Base-by-base conservation (phyloP, 2,113 vertebrate species). In the Genyomyrus donnyi region DNA sequence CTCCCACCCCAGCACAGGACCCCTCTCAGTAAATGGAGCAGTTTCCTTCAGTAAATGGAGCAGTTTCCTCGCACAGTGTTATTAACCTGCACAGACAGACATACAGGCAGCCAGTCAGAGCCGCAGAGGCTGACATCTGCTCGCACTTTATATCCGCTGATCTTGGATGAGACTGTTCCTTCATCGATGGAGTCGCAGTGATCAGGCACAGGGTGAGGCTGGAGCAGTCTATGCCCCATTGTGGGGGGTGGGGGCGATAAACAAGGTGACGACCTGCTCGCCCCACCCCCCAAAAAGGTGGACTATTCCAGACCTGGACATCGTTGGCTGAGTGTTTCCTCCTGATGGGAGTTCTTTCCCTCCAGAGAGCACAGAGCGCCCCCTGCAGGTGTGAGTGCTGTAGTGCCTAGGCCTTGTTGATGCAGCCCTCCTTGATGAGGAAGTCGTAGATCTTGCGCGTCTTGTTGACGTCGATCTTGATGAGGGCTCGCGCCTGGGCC, bases 381-480 rank as follows among this genome's bases (percentile, higher is more conserved):
- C 87, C 19, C 11, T 2, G 31, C 35, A 10, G 53, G 35, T 27
- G 31, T 15, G n/a, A 1, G 11, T 27, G 21, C 11, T 24, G 15
- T 0, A 50, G 4, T 35, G 62, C 85, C 95, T 96, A 99, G 70
- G 97, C 97, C 93, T 99, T 98, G 1, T 97, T 98, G 95, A 99
- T 99, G 95, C 97, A 97, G 45, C 98, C 98, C 94, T 99, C 98
- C 92, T 97, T 97, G 94, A 99, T 97, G 8, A 99, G 97, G 95
- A 99, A 99, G 92, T 99, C 98, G 8, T 99, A 99, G 95, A 99
- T 99, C 94, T 99, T 99, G 90, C 98, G 96, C 0, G 98, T 99
- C 95, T 99, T 99, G 96, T 99, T 99, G 93, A 99, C 98, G 0
- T 99, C 98, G 90, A 99, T 99, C 96, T 99, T 99, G 96, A 99